Percentiles rank a stretch among this genome's conserved stretches.
phyloP scores from a whole-genome alignment of 2,113 vertebrate species.

The Probosciger aterrimus region DNA sequence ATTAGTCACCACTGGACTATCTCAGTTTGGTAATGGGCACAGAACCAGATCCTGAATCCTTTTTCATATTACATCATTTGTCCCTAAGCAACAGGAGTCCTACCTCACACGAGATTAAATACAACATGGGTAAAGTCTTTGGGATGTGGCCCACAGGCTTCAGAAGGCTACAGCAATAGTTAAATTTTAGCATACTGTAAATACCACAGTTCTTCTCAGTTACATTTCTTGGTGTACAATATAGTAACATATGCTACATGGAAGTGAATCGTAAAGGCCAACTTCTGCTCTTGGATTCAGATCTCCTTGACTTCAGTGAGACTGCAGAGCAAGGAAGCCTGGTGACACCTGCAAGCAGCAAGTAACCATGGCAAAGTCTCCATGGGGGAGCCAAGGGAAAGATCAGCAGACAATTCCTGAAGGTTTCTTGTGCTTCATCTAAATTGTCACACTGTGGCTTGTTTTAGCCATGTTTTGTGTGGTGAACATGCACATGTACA shows the following conservation, averaged over 20 bases:
- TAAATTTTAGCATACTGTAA: slow-evolving; percentile 62
- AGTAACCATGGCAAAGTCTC: slow-evolving; percentile 56
- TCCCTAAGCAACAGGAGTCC: background rate
- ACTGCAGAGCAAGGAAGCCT: slow-evolving; percentile 46
- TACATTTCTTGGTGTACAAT: slow-evolving; percentile 55
- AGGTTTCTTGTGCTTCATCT: background rate
- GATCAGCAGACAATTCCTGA: slow-evolving; percentile 24
- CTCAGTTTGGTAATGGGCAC: background rate
- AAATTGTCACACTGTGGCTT: background rate
- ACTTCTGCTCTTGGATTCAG: slow-evolving; percentile 67
- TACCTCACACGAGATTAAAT: background rate
- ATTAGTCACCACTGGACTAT: background rate
- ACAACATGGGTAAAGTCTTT: background rate
- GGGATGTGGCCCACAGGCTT: background rate
- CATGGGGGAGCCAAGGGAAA: background rate
- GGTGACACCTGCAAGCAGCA: slow-evolving; percentile 47
- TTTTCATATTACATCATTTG: background rate
- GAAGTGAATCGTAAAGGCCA: slow-evolving; percentile 63
- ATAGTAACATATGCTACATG: slow-evolving; percentile 61
- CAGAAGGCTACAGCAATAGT: slow-evolving; percentile 46
- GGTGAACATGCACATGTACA: background rate
- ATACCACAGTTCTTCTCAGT: slow-evolving; percentile 3
- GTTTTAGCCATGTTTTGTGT: background rate
- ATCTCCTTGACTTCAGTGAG: slow-evolving; percentile 45
- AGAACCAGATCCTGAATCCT: background rate